Percentiles rank a stretch among this genome's conserved stretches.
Conservation (phyloP, 2,797 vertebrate species). For the Staurois parvus region DNA sequence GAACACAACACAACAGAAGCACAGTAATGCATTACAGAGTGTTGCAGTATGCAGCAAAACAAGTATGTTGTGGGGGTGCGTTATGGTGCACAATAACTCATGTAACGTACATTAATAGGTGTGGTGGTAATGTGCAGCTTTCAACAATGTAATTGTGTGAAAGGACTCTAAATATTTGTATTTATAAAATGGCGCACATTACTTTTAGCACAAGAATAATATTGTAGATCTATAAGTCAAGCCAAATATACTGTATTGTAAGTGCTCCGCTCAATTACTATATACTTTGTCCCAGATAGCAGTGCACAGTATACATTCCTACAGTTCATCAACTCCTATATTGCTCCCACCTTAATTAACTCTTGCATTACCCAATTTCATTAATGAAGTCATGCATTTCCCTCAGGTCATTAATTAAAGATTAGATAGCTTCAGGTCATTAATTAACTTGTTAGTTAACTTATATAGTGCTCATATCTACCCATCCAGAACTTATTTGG, state of each 20-base stretch:
- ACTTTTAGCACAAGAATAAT: background rate
- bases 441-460: background rate
- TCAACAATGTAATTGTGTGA: too few relatives aligned
- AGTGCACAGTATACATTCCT: background rate
- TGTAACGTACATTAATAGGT: too few relatives aligned
- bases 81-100: too few relatives aligned
- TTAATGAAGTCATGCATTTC: constrained; percentile 1
- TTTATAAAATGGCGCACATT: background rate
- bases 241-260: background rate
- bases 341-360: background rate
- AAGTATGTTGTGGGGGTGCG: too few relatives aligned
- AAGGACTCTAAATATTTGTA: too few relatives aligned
- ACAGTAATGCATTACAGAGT: too few relatives aligned
- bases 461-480: background rate
- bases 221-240: background rate
- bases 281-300: background rate
- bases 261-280: background rate
- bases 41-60: too few relatives aligned
- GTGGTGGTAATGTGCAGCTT: too few relatives aligned
- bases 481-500: background rate
- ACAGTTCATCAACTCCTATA: background rate
- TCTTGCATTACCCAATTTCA: background rate
- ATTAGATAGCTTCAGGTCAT: background rate
- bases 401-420: background rate
- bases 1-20: too few relatives aligned